Evolutionary conservation across 1,140 invertebrate species (phyloP).

Genomic region (Ridgeia piscesae): DNA sequence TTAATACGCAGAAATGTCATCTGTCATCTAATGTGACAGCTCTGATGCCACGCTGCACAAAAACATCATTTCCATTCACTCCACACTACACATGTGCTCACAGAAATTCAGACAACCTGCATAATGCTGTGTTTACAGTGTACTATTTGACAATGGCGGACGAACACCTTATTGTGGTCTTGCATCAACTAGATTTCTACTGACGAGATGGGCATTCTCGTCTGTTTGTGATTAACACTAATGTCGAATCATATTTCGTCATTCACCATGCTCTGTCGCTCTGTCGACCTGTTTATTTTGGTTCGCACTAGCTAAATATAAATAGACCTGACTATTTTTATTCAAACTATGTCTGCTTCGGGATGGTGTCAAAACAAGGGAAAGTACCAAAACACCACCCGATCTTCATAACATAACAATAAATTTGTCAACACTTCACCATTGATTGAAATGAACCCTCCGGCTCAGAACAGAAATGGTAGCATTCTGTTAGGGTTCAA

Average conservation of each 20-base stretch:
- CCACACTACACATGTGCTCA: no score
- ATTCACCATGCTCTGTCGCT: neutral
- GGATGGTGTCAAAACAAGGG: neutral
- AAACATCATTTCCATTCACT: no score
- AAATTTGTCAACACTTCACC: neutral
- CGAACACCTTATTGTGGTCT: no score
- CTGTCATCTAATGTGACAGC: no score
- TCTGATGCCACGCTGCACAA: no score
- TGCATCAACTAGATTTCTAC: no score
- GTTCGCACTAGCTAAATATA: neutral
- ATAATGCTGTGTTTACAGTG: no score
- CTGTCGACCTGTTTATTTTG: neutral
- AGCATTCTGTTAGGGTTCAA: neutral
- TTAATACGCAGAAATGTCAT: no score
- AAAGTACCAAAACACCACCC: neutral
- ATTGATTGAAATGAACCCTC: neutral
- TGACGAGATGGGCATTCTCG: no score
- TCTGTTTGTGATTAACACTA: neutral
- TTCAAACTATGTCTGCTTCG: neutral
- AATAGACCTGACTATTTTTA: neutral
- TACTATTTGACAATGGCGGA: no score
- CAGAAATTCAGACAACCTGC: no score
- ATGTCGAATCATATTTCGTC: neutral
- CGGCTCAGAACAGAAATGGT: neutral
- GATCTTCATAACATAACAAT: neutral